Percentiles rank a stretch among this genome's conserved stretches.
phyloP scores from a whole-genome alignment of 2,888 invertebrate species.

The Drosophila peninsularis region DNA sequence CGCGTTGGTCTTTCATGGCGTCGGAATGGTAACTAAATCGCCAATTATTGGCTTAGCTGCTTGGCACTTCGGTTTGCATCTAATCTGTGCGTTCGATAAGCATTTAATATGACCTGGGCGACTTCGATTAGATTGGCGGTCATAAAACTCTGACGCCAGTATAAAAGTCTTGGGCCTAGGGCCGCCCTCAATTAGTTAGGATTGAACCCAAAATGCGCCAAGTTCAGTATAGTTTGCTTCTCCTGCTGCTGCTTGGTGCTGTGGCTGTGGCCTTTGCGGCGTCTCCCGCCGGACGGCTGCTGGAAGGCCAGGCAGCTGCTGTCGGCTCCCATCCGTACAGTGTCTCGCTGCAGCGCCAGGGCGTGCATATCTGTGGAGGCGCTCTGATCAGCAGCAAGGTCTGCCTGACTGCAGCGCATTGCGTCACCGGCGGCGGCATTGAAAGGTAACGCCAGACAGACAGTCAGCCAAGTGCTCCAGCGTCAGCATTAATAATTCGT shows the following conservation, averaged over 20 bases:
- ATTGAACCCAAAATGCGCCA: constrained; percentile 23
- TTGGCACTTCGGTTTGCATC: constrained; percentile 24
- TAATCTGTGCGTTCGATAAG: constrained; percentile 42
- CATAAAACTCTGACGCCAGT: constrained; percentile 46
- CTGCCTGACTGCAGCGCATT: constrained; percentile 81
- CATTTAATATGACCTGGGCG: constrained; percentile 22
- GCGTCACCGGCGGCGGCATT: constrained; percentile 68
- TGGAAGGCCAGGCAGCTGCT: constrained; percentile 75
- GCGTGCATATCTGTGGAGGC: constrained; percentile 75
- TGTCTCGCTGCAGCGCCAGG: constrained; percentile 77
- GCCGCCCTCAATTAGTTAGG: constrained; percentile 29
- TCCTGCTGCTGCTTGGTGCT: constrained; percentile 15
- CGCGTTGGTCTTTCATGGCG: constrained; percentile 60
- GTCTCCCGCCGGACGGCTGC: constrained; percentile 35
- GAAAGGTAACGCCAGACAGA: constrained; percentile 53
- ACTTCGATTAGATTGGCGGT: constrained; percentile 56
- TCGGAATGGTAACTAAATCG: constrained; percentile 44
- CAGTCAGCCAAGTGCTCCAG: no score
- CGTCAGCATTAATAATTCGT: background rate
- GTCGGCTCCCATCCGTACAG: constrained; percentile 83
- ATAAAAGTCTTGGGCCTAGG: constrained; percentile 46
- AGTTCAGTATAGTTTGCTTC: constrained; percentile 4
- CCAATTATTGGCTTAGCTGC: constrained; percentile 19
- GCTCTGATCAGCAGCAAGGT: constrained; percentile 62
- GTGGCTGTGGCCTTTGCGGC: constrained; percentile 3